Evolutionary conservation across 1,140 invertebrate species (phyloP).

Genomic region (Acarapis woodi): DNA sequence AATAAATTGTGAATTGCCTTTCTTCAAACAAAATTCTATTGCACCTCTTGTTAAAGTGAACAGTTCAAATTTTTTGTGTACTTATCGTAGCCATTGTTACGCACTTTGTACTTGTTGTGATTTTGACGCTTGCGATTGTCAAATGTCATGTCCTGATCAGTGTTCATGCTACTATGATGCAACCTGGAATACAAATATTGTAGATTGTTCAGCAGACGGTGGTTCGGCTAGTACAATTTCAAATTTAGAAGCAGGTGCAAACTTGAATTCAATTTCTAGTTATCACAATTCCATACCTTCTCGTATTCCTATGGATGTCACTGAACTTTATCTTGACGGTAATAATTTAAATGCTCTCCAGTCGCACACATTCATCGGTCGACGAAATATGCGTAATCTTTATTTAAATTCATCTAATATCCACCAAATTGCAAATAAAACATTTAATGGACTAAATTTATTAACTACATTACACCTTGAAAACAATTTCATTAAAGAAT

Average conservation of each 20-base stretch:
- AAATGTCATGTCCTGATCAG: slow-evolving; percentile 74
- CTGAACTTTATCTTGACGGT: slow-evolving; percentile 66
- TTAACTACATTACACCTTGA: slow-evolving; percentile 37
- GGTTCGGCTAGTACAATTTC: not conserved
- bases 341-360: slow-evolving; percentile 56
- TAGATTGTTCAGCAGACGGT: slow-evolving; percentile 30
- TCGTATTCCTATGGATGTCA: slow-evolving; percentile 72
- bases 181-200: slow-evolving; percentile 69
- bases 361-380: slow-evolving; percentile 62
- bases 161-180: slow-evolving; percentile 82
- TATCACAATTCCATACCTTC: slow-evolving; percentile 45
- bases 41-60: slow-evolving; percentile 42
- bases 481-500: slow-evolving; percentile 47
- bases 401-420: slow-evolving; percentile 66
- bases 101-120: slow-evolving; percentile 74
- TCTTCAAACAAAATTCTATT: slow-evolving; percentile 34
- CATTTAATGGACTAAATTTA: slow-evolving; percentile 50
- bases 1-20: slow-evolving; percentile 60
- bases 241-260: slow-evolving; percentile 19
- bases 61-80: slow-evolving; percentile 61
- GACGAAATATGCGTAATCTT: slow-evolving; percentile 52
- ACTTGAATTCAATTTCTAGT: too few relatives aligned
- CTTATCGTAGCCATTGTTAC: slow-evolving; percentile 71
- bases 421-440: slow-evolving; percentile 48
- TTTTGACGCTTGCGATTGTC: slow-evolving; percentile 75